Evolutionary conservation across 2,888 invertebrate genomes (phyloP).

Genomic region (Hypena proboscidalis): DNA sequence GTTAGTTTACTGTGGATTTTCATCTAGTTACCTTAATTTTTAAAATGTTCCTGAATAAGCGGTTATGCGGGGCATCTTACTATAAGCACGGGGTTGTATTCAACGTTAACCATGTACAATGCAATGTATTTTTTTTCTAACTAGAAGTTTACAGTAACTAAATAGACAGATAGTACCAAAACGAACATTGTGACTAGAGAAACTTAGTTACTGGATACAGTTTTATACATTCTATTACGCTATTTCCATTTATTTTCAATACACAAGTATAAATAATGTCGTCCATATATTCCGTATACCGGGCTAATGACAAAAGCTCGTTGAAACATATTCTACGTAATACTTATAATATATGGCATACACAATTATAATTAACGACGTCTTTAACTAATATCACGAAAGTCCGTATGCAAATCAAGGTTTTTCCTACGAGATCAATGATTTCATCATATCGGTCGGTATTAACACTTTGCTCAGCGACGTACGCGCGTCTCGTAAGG

Average conservation of each 20-base stretch:
- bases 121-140: conserved; percentile 51
- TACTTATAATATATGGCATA: conserved; percentile 63
- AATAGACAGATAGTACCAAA: conserved; percentile 33
- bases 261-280: conserved; percentile 51
- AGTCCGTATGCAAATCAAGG: conserved; percentile 60
- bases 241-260: conserved; percentile 56
- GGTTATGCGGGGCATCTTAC: conserved; percentile 47
- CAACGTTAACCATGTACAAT: conserved; percentile 50
- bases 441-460: conserved; percentile 33
- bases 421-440: conserved; percentile 59
- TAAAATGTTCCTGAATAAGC: conserved; percentile 37
- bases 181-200: conserved; percentile 60
- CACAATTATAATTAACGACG: conserved; percentile 54
- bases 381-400: conserved; percentile 66
- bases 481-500: conserved; percentile 24
- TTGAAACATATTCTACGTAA: conserved; percentile 75
- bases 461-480: conserved; percentile 32
- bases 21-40: conserved; percentile 31
- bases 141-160: conserved; percentile 29
- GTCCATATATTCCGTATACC: conserved; percentile 69
- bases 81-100: conserved; percentile 62
- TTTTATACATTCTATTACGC: conserved; percentile 59
- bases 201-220: conserved; percentile 48
- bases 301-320: conserved; percentile 82
- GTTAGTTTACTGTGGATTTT: conserved; percentile 40